Percentiles rank a stretch among this genome's conserved stretches.
Evolutionary conservation across 2,888 invertebrate genomes (phyloP).

Genomic region (Strigamia transsilvanica): DNA sequence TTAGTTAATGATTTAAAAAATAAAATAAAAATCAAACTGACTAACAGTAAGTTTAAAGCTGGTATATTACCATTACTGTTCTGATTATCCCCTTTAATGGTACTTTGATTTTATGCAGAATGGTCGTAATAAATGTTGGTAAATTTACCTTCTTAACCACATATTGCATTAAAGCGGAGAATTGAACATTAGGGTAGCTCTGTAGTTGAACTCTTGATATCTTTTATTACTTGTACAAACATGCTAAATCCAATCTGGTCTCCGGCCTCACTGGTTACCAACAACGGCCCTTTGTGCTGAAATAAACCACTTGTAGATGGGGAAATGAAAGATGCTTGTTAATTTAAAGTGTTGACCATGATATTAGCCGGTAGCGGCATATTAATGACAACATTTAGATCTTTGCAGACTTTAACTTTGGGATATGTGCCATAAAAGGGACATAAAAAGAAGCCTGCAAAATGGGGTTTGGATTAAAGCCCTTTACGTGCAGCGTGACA

Average conservation of each 20-base stretch:
- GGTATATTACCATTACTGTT: not conserved
- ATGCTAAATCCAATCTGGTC: not conserved
- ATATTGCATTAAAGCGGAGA: not conserved
- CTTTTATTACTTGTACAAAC: slow-evolving; percentile 15
- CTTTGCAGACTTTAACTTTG: not conserved
- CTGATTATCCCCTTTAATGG: not conserved
- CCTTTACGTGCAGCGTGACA: not conserved
- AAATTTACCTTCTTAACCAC: slow-evolving; percentile 14
- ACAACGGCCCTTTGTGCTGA: not conserved
- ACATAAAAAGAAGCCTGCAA: not conserved
- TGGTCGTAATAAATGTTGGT: not conserved
- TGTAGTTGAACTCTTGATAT: not conserved
- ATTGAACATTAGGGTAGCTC: not conserved
- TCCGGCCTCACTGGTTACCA: not conserved
- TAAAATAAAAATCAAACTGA: no score
- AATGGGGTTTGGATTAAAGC: not conserved
- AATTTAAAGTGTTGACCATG: slow-evolving; percentile 3
- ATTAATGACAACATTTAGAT: not conserved
- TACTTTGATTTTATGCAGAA: not conserved
- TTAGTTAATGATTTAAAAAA: no score
- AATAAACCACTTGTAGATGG: slow-evolving; percentile 1
- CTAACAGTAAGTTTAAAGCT: not conserved
- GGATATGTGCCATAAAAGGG: not conserved
- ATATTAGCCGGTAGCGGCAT: not conserved
- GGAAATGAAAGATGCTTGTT: slow-evolving; percentile 3